A percentile compares a stretch with the other conserved stretches of the same genome.
Evolutionary conservation across 64 coral and sea anemone genomes (phyloP).

Genomic region (Actinia tenebrosa): DNA sequence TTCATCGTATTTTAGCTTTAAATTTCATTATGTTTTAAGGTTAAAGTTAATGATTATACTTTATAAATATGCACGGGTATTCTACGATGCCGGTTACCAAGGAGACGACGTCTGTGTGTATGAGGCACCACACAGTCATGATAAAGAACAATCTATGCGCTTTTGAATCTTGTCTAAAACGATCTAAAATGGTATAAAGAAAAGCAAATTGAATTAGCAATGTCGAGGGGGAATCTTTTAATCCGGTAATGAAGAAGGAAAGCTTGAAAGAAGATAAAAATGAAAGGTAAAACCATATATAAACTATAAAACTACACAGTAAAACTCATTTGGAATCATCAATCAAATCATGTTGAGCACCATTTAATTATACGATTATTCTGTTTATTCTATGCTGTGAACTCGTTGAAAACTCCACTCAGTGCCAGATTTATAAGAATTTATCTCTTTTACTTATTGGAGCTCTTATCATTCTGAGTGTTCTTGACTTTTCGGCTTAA

Average conservation of each 20-base stretch:
- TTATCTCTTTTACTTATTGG: background rate
- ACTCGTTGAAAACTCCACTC: background rate
- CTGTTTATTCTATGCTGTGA: background rate
- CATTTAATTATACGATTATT: background rate
- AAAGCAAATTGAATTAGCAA: background rate
- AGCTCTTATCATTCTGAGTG: background rate
- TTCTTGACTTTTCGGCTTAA: background rate
- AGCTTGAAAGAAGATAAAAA: background rate
- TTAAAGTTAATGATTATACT: background rate
- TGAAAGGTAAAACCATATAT: background rate
- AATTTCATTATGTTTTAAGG: no score
- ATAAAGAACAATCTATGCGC: background rate
- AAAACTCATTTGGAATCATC: background rate
- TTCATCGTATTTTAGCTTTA: no score
- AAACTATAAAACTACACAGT: background rate
- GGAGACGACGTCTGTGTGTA: constrained; percentile 4
- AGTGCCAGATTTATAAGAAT: background rate
- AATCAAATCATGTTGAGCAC: background rate
- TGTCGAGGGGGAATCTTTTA: background rate
- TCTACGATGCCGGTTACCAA: background rate
- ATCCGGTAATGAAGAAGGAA: background rate
- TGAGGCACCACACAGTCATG: background rate
- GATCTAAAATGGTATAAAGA: background rate
- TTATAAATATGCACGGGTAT: background rate
- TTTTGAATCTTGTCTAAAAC: background rate